Conservation (phyloP, 2,888 invertebrate genomes). For the Patella caerulea region DNA sequence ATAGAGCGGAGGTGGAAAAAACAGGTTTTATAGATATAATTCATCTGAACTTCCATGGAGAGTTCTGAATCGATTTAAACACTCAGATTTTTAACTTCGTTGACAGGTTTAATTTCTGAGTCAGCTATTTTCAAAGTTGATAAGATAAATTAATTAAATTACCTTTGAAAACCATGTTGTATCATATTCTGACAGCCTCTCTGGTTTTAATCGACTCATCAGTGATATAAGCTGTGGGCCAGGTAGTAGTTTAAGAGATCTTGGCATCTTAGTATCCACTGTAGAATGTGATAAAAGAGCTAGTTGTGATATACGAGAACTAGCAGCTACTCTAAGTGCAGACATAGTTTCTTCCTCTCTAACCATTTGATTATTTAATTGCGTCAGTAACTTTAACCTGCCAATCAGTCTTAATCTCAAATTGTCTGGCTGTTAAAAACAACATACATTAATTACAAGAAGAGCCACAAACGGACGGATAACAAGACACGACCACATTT, state of each 20-base stretch:
- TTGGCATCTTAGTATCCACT: conserved; percentile 56
- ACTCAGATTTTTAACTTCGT: too few relatives aligned
- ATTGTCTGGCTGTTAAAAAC: conserved; percentile 57
- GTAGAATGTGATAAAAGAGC: conserved; percentile 63
- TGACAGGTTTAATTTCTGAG: too few relatives aligned
- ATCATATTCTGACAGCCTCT: conserved; percentile 61
- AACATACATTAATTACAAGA: conserved; percentile 1
- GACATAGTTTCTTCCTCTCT: conserved; percentile 64
- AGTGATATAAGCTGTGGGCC: conserved; percentile 54
- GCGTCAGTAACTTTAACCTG: conserved; percentile 63
- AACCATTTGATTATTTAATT: conserved; percentile 61
- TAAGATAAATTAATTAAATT: not conserved
- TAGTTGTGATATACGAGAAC: conserved; percentile 67
- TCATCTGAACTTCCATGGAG: too few relatives aligned
- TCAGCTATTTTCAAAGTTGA: too few relatives aligned
- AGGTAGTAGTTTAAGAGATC: conserved; percentile 59
- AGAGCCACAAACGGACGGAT: not conserved
- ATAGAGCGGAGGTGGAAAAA: too few relatives aligned
- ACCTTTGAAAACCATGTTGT: conserved; percentile 65
- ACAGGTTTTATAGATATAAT: too few relatives aligned
- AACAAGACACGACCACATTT: too few relatives aligned
- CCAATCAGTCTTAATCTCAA: conserved; percentile 66
- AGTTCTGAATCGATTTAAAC: too few relatives aligned
- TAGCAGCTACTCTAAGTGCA: conserved; percentile 65
- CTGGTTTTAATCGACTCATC: conserved; percentile 60